Conservation (phyloP, 2,797 vertebrate genomes). For the Gila robusta region DNA sequence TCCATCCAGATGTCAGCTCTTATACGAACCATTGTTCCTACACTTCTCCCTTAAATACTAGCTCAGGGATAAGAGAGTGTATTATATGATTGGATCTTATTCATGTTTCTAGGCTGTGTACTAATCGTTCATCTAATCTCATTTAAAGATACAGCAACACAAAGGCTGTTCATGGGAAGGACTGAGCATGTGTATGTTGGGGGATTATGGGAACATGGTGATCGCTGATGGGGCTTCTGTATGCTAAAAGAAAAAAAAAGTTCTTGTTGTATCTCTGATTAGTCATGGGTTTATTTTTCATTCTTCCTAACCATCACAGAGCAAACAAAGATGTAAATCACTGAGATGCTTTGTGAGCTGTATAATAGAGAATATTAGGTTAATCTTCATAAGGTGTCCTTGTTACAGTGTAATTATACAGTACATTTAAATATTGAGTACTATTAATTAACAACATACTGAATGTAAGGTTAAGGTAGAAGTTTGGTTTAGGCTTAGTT, state of each 20-base stretch:
- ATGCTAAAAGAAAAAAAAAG: neutral
- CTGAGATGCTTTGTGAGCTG: neutral
- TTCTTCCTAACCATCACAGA: neutral
- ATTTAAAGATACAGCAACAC: slow-evolving; percentile 53
- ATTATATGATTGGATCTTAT: slow-evolving; percentile 36
- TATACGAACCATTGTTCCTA: slow-evolving; percentile 11
- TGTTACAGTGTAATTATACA: neutral
- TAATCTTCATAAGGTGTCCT: neutral
- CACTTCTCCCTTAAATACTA: neutral
- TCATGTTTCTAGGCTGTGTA: slow-evolving; percentile 48
- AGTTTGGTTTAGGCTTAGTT: neutral
- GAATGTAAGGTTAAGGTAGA: too few relatives aligned
- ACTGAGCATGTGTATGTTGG: neutral
- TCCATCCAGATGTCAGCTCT: neutral
- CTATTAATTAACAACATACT: too few relatives aligned
- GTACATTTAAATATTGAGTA: too few relatives aligned
- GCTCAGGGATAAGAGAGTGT: slow-evolving; percentile 22
- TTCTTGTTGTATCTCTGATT: neutral
- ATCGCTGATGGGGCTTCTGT: slow-evolving; percentile 31
- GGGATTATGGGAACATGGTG: slow-evolving; percentile 44
- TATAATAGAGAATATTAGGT: neutral
- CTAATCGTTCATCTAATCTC: slow-evolving; percentile 58
- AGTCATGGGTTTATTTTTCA: neutral
- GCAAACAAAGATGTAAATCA: neutral
- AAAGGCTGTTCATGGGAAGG: slow-evolving; percentile 35